Conservation (phyloP, 2,113 vertebrate genomes). For the Megalops atlanticus region DNA sequence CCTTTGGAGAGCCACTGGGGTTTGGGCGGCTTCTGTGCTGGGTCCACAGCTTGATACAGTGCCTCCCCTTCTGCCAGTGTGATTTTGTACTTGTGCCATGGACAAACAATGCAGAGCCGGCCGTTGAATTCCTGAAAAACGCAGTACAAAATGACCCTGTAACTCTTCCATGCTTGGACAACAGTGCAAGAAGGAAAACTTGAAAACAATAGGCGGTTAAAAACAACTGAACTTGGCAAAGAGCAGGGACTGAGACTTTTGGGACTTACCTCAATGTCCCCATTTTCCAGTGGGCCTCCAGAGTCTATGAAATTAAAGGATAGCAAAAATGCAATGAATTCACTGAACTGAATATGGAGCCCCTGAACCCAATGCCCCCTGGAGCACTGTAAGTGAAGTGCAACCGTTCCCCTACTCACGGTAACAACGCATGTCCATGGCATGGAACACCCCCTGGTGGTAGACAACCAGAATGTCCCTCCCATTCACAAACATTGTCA, state of each 20-base stretch:
- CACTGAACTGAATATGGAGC: too few relatives aligned
- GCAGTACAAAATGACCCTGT: not conserved
- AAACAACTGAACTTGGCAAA: not conserved
- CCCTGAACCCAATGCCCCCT: too few relatives aligned
- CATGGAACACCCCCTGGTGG: slow-evolving; percentile 78
- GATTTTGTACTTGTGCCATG: slow-evolving; percentile 94
- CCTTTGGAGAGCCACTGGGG: slow-evolving; percentile 89
- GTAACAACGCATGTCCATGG: slow-evolving; percentile 88
- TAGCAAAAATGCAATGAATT: too few relatives aligned
- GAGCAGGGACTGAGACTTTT: too few relatives aligned
- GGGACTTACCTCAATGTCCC: slow-evolving; percentile 87
- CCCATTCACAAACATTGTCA: slow-evolving; percentile 73
- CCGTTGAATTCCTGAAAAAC: slow-evolving; percentile 80
- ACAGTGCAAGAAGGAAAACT: not conserved
- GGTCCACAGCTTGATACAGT: slow-evolving; percentile 84
- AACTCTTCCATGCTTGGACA: not conserved
- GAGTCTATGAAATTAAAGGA: slow-evolving; percentile 74
- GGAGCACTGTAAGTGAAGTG: too few relatives aligned
- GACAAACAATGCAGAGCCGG: slow-evolving; percentile 83
- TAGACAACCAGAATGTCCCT: slow-evolving; percentile 86
- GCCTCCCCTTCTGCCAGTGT: slow-evolving; percentile 87
- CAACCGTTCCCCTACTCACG: slow-evolving; percentile 69
- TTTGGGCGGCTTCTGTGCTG: slow-evolving; percentile 70
- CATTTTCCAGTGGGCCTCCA: slow-evolving; percentile 81
- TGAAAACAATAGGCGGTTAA: not conserved